Evolutionary conservation across 2,113 vertebrate genomes (phyloP), one percentile per base, ranked within the genome.

Genomic region (Thryonomys swinderianus): DNA sequence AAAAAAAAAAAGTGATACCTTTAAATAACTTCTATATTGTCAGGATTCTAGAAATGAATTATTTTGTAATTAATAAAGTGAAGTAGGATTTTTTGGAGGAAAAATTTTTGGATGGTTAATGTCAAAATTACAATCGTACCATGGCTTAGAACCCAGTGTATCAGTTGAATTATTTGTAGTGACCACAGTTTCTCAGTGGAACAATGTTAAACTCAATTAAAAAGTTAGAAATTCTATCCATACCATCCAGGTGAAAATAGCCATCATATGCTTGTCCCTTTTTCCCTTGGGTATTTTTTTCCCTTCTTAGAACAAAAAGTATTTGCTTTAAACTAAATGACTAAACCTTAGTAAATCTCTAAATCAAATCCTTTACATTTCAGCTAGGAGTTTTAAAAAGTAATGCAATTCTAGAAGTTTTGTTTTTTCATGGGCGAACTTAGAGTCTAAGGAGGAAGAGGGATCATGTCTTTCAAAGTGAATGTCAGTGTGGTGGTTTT

Each of bases 261-360:
- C 32, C 37, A 59, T 92, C 89, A 42, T 84, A 16, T 76, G 14
- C 27, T 30, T 45, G 14, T 30, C 73, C 14, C 25, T 74, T 69
- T 71, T 45, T 16, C 61, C 14, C 25, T 85, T 66, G 30, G 55
- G 81, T 16, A 7, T 18, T 32, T 34, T 32, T 34, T 17, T 3
- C 30, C 13, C 30, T 9, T 14, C 5, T 20, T 34, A 51, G 7
- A 93, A 81, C 27, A 4, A n/a, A 84, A 95, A 91, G 40, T 85
- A 17, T 64, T 88, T 84, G 16, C n/a, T 87, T 95, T 94, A 88
- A 64, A 82, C 9, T 32, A 82, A 95, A 51, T 67, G 42, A 80
- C 48, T 95, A 57, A 82, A 93, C 53, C 30, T 71, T 85, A 78
- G 55, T 74, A 82, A 40, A 85, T 94, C 67, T 34, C 45, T 76